Evolutionary conservation across 2,113 vertebrate genomes (phyloP).

Genomic region (Myotis lucifugus): DNA sequence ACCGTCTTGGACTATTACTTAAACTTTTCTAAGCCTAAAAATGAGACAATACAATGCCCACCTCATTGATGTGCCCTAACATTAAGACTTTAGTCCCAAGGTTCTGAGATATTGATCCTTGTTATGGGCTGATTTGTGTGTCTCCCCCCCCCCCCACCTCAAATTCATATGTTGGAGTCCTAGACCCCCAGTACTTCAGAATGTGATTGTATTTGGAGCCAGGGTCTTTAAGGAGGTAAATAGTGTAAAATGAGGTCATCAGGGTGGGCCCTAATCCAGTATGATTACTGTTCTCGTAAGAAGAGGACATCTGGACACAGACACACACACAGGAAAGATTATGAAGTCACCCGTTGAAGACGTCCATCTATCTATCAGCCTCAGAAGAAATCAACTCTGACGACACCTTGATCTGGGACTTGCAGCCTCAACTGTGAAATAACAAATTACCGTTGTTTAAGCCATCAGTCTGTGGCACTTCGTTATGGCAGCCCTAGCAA

Average conservation of each 20-base stretch:
- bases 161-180: not conserved
- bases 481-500: not conserved
- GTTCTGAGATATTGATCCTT: not conserved
- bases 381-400: not conserved
- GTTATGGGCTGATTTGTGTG: not conserved
- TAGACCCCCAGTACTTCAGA: not conserved
- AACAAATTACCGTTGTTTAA: not conserved
- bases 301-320: not conserved
- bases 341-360: not conserved
- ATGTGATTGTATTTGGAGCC: not conserved
- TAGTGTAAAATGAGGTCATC: not conserved
- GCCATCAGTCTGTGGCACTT: not conserved
- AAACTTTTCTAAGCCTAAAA: not conserved
- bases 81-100: not conserved
- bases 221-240: not conserved
- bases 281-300: not conserved
- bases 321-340: no score
- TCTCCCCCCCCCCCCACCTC: rapidly evolving
- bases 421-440: not conserved
- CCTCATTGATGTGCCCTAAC: not conserved
- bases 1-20: not conserved
- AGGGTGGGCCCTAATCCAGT: not conserved
- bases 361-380: not conserved
- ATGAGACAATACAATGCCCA: not conserved
- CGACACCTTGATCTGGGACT: not conserved